A percentile compares a stretch with the other conserved stretches of the same genome.
Evolutionary conservation across 2,888 invertebrate genomes (phyloP).

Genomic region (Aporophyla lueneburgensis): DNA sequence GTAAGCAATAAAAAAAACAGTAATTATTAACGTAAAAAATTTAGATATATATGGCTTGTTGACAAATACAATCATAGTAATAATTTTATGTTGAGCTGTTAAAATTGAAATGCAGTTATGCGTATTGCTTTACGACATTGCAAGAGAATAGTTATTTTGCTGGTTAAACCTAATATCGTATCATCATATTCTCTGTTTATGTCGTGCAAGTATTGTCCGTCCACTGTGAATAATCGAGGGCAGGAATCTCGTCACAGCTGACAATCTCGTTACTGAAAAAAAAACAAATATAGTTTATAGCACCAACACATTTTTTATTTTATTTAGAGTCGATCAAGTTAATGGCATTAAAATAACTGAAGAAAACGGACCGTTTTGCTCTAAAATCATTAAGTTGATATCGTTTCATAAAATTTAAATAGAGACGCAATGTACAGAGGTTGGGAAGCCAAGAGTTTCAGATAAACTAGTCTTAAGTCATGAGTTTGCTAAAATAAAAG

Average conservation of each 20-base stretch:
- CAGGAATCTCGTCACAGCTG: constrained; percentile 68
- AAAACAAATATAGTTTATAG: not conserved
- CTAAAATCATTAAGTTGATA: not conserved
- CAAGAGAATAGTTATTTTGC: not conserved
- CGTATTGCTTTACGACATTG: not conserved
- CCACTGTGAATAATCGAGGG: constrained; percentile 71
- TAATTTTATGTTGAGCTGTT: not conserved
- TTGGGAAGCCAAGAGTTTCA: not conserved
- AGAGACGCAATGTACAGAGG: not conserved
- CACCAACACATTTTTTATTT: not conserved
- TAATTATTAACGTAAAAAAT: not conserved
- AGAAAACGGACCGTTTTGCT: not conserved
- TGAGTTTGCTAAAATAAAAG: not conserved
- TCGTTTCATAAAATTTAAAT: not conserved
- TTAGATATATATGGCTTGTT: not conserved
- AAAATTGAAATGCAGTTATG: not conserved
- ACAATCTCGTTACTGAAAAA: constrained; percentile 71
- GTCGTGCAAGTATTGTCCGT: constrained; percentile 55
- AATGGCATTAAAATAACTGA: not conserved
- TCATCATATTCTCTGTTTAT: not conserved
- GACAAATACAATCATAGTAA: not conserved
- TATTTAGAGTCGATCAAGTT: not conserved
- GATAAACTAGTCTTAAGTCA: not conserved
- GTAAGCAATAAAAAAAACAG: not conserved
- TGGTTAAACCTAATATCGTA: not conserved